phyloP scores from a whole-genome alignment of 2,797 vertebrate genomes.

The Sparus aurata region DNA sequence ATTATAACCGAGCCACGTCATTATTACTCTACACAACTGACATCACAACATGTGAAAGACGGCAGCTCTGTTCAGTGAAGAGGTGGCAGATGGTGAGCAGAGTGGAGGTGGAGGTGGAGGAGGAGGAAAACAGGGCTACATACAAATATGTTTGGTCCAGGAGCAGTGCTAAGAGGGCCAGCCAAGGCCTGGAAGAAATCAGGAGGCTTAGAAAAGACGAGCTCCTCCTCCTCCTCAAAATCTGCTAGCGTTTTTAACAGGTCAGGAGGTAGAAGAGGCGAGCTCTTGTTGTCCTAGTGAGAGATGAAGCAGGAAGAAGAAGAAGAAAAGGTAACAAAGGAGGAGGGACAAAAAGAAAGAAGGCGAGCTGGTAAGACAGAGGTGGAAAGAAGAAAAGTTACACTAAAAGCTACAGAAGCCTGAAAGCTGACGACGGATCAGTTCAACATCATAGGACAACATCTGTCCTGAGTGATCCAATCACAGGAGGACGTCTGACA shows the following conservation, averaged over 20 bases:
- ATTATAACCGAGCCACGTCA: background rate
- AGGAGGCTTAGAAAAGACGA: slow-evolving; percentile 98
- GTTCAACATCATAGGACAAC: background rate
- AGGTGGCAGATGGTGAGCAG: background rate
- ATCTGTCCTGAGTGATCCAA: background rate
- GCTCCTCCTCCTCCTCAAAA: slow-evolving; percentile 99
- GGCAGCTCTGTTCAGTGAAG: background rate
- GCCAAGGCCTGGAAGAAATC: slow-evolving; percentile 99
- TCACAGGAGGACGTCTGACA: too few species aligned
- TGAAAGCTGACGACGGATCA: slow-evolving; percentile 12
- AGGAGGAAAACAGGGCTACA: slow-evolving; percentile 88
- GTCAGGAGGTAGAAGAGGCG: slow-evolving; percentile 99
- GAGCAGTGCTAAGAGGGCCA: slow-evolving; percentile 95
- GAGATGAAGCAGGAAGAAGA: slow-evolving; percentile 58
- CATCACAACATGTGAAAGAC: background rate
- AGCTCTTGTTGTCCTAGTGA: slow-evolving; percentile 96
- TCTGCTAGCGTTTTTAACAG: slow-evolving; percentile 99
- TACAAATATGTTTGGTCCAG: slow-evolving; percentile 99
- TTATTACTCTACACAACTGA: background rate
- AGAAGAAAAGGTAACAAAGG: slow-evolving; percentile 32
- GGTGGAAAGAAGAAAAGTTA: slow-evolving; percentile 43
- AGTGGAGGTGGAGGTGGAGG: background rate
- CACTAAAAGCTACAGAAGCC: slow-evolving; percentile 27
- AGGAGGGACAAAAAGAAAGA: slow-evolving; percentile 59
- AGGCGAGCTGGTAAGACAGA: slow-evolving; percentile 55